Evolutionary conservation across 1,140 invertebrate species (phyloP), one percentile per base, ranked within the genome.

Genomic region (Meloidogyne floridensis): DNA sequence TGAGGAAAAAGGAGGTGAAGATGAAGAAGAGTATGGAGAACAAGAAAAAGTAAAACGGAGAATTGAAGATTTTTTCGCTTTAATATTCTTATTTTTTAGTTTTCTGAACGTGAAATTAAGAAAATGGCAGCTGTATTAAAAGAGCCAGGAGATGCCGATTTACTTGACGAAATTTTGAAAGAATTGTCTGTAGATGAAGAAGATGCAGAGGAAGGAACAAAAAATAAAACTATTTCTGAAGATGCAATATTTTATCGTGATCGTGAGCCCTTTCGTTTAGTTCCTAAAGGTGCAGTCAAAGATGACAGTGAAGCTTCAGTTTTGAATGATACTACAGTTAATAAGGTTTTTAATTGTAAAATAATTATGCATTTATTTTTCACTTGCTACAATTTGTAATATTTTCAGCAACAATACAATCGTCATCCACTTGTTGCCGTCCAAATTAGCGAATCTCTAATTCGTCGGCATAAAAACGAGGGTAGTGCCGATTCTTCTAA

Each of bases 91-190:
- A 9, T 11, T 10, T 51, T 47, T 75, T 47, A 8, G n/a, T 13
- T 47, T 75, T 75, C 13, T 42, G 8, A 75, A 4, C 47, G 7
- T 47, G 47, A 47, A 47, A 47, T 47, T 47, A 47, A 75, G 76
- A 51, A 78, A 8, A 5, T 47, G 10, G 54, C 42, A 51, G 65
- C 54, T 10, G 9, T 70, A 42, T 42, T 47, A 47, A 71, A 78
- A 70, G 18, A 78, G 77, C 72, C 72, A 15, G 80, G 10, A 43
- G 47, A 15, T 65, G 76, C 51, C 32, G 80, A 32, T 42, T 53
- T 79, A 9, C 20, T 80, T 8, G 72, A 79, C 72, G 54, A 80
- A 81, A 70, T 73, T 32, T 75, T 79, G 32, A 70, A 80, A 13
- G 80, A 79, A 42, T 70, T 80, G 20, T 79, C 80, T 15, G 9